Percentiles rank a stretch among this genome's conserved stretches.
phyloP scores from a whole-genome alignment of 1,140 invertebrate species.

The Orius insidiosus region DNA sequence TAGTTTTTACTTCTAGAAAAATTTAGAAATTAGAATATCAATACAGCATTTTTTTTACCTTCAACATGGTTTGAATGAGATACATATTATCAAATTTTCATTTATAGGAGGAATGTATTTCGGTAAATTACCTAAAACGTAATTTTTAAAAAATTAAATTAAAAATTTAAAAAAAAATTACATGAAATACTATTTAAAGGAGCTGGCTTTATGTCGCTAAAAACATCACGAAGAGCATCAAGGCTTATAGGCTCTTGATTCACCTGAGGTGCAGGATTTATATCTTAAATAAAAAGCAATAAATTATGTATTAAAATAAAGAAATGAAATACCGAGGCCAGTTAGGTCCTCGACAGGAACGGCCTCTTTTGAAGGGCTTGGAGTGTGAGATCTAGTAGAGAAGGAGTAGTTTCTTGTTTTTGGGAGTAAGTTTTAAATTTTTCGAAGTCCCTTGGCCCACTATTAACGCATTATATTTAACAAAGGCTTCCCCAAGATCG shows the following conservation, averaged over 20 bases:
- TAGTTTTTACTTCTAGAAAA: conserved; percentile 1
- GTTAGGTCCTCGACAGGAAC: conserved; percentile 14
- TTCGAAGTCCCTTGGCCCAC: not conserved
- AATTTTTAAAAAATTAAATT: too few species aligned
- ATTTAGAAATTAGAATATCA: not conserved
- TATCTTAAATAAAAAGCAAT: not conserved
- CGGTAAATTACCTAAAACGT: too few species aligned
- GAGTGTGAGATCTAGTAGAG: conserved; percentile 32
- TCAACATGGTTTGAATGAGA: too few species aligned
- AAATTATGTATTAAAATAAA: not conserved
- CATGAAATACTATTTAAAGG: too few species aligned
- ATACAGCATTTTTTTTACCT: too few species aligned
- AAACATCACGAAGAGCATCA: conserved; percentile 1
- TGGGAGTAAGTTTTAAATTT: not conserved
- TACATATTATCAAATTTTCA: too few species aligned
- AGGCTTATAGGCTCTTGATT: not conserved
- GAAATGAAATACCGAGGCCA: not conserved
- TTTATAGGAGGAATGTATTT: too few species aligned
- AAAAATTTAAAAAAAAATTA: too few species aligned
- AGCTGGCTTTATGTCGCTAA: not conserved
- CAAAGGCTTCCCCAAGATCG: conserved; percentile 54
- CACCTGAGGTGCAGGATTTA: conserved; percentile 2
- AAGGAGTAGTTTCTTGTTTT: conserved; percentile 19
- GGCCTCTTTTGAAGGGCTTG: conserved; percentile 19
- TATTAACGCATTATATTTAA: conserved; percentile 48